phyloP scores from a whole-genome alignment of 2,888 invertebrate species.

The Flabesymbios commensalis region DNA sequence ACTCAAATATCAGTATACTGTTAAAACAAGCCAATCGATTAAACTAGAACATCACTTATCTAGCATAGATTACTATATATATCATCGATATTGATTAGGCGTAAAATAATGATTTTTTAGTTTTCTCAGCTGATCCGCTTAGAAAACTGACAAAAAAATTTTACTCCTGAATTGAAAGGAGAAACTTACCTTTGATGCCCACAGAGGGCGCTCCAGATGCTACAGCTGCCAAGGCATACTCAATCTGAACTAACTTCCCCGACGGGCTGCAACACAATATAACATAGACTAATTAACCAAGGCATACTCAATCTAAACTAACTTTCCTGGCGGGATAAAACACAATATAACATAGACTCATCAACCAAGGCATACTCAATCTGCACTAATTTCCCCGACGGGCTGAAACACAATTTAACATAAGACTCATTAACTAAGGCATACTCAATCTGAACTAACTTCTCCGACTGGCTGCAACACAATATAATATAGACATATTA shows the following conservation, averaged over 20 bases:
- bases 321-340: too few species aligned
- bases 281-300: background rate
- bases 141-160: too few species aligned
- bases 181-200: conserved; percentile 84
- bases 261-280: conserved; percentile 79
- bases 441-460: conserved; percentile 99
- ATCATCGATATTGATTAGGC: too few species aligned
- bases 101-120: too few species aligned
- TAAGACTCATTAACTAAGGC: conserved; percentile 98
- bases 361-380: conserved; percentile 99
- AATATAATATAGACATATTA: too few species aligned
- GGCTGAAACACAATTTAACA: conserved; percentile 74
- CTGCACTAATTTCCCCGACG: conserved; percentile 98
- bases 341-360: too few species aligned
- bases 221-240: conserved; percentile 98
- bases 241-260: conserved; percentile 98
- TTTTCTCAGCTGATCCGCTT: too few species aligned
- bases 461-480: conserved; percentile 89
- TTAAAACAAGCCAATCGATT: too few species aligned
- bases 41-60: too few species aligned
- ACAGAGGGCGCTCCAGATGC: conserved; percentile 98
- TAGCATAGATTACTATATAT: too few species aligned
- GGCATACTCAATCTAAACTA: background rate
- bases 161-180: background rate
- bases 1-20: too few species aligned